Evolutionary conservation across 2,113 vertebrate species (phyloP), one percentile per base, ranked within the genome.

Genomic region (Alaudala cheleensis): DNA sequence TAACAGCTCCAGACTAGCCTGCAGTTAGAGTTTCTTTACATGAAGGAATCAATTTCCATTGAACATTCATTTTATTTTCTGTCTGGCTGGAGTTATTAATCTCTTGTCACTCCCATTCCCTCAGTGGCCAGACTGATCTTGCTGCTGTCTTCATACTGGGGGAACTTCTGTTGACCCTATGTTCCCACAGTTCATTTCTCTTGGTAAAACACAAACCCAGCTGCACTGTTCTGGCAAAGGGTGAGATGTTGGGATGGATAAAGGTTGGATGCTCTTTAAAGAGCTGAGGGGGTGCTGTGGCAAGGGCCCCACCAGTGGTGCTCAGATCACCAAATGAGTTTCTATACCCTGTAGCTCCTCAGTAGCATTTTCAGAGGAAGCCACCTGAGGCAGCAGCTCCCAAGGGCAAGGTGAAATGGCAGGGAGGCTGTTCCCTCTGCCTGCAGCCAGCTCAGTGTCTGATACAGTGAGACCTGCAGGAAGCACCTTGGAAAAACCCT

Each of bases 1-100:
- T 56, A 90, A 69, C 33, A 69, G 49, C 64, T 83, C 62, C 71
- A 49, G 79, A 90, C 62, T 69, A 82, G 71, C 56, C 80, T 64
- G 71, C 71, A 83, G 80, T 90, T 90, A 77, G 17, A 50, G 26
- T 50, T 90, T 90, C 64, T 83, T 83, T 90, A 70, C 80, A 57
- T 64, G 57, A 70, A 56, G 56, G 56, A 83, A 83, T 83, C 72
- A 33, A 90, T 90, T 90, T 77, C 42, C 18, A 77, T 70, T 83
- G 80, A 90, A 64, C 71, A 70, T 77, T 70, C 14, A 83, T 90
- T 76, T 83, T 56, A 40, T 70, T 62, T 83, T 83, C 71, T 83
- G 49, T 77, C 71, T 83, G 39, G 49, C 42, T 77, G 31, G 26
- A 77, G 64, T 77, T 77, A 70, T 37, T 83, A 54, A 64, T 77